phyloP scores from a whole-genome alignment of 1,140 invertebrate species.

The Drosophila oshimai region DNA sequence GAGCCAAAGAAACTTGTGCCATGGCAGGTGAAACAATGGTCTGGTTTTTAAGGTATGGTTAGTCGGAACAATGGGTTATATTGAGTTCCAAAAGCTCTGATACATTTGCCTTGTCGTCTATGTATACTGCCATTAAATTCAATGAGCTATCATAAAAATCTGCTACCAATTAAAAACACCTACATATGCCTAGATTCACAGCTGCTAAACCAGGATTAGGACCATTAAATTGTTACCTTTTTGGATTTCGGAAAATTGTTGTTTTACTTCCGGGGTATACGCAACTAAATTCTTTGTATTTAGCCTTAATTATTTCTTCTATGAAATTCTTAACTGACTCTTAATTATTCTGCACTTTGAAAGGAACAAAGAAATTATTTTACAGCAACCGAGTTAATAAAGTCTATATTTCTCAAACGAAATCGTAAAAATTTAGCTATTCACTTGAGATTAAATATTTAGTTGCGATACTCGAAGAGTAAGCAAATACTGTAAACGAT shows the following conservation, averaged over 20 bases:
- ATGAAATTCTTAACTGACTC: no score
- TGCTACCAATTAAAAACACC: background rate
- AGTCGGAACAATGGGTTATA: background rate
- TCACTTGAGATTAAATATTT: no score
- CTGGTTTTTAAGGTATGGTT: background rate
- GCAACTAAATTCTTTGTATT: no score
- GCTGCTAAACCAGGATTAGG: background rate
- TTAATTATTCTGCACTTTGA: no score
- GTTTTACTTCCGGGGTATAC: no score
- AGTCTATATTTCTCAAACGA: no score
- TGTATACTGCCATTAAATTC: background rate
- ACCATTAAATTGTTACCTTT: background rate
- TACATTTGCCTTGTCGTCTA: background rate
- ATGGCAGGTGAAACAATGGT: slow-evolving; percentile 9
- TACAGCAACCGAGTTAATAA: no score
- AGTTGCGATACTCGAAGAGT: no score
- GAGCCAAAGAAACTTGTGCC: background rate
- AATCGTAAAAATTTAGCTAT: no score
- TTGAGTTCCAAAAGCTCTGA: background rate
- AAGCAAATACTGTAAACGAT: no score
- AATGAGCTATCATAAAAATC: background rate
- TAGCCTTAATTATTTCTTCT: no score
- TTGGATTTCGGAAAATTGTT: background rate
- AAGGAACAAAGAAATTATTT: no score
- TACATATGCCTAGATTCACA: background rate